Evolutionary conservation across 2,888 invertebrate genomes (phyloP).

Genomic region (Luperina testacea): DNA sequence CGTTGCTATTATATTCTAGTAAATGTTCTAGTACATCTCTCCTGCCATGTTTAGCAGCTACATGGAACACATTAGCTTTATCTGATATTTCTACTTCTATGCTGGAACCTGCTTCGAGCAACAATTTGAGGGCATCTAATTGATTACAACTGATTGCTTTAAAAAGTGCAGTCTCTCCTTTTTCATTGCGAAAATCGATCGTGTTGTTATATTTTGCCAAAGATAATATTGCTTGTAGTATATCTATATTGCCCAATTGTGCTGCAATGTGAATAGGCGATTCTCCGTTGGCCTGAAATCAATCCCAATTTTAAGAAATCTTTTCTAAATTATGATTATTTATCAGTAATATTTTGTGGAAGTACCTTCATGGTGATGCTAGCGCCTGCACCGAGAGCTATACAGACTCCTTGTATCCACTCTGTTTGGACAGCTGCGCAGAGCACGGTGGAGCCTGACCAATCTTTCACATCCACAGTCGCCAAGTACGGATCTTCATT

Average conservation of each 20-base stretch:
- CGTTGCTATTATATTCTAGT: constrained; percentile 78
- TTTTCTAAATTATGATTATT: not conserved
- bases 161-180: constrained; percentile 83
- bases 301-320: not conserved
- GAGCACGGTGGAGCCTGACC: constrained; percentile 75
- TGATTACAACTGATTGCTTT: constrained; percentile 80
- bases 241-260: constrained; percentile 78
- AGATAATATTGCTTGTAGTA: constrained; percentile 82
- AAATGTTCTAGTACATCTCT: constrained; percentile 86
- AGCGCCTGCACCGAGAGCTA: constrained; percentile 85
- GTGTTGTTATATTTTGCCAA: constrained; percentile 67
- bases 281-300: constrained; percentile 53
- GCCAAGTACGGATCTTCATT: constrained; percentile 41
- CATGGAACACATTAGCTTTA: constrained; percentile 83
- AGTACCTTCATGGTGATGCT: constrained; percentile 76
- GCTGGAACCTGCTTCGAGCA: constrained; percentile 80
- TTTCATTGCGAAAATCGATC: constrained; percentile 75
- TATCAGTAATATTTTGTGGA: not conserved
- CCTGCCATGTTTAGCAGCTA: constrained; percentile 80
- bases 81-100: constrained; percentile 80
- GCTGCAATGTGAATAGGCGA: constrained; percentile 85
- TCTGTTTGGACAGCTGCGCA: constrained; percentile 81
- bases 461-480: constrained; percentile 57
- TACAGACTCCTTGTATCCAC: constrained; percentile 84
- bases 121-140: constrained; percentile 76